Conservation (phyloP, 2,113 vertebrate genomes). For the Oryzias woworae region DNA sequence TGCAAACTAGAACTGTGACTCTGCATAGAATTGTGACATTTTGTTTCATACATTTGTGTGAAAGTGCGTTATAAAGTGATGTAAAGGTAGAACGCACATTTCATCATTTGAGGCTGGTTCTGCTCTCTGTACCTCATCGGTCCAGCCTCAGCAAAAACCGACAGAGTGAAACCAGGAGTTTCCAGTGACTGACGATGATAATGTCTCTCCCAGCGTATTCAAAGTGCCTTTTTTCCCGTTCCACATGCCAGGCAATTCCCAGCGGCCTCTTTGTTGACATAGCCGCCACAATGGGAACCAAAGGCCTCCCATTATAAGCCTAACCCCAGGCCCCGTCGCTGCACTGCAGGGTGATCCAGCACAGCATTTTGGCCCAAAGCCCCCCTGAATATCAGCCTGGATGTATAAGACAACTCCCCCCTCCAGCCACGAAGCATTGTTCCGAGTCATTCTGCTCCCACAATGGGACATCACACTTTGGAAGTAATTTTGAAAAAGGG, state of each 20-base stretch:
- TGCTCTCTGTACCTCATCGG: no score
- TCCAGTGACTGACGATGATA: constrained; percentile 49
- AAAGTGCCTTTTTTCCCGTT: constrained; percentile 77
- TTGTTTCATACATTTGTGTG: no score
- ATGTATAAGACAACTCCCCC: constrained; percentile 77
- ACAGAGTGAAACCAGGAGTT: no score
- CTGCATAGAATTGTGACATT: no score
- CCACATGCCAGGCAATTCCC: constrained; percentile 88
- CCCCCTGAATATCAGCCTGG: constrained; percentile 89
- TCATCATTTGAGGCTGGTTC: no score
- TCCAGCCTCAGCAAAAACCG: no score
- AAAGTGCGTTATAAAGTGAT: no score
- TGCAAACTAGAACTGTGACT: no score
- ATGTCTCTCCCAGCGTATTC: constrained; percentile 31
- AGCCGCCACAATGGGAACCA: constrained; percentile 89
- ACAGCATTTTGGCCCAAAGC: constrained; percentile 72
- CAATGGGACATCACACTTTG: constrained; percentile 99
- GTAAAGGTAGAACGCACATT: no score
- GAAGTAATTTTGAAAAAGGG: constrained; percentile 93
- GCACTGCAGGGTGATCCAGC: constrained; percentile 83
- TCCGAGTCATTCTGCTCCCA: constrained; percentile 88
- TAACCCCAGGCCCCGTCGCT: constrained; percentile 87
- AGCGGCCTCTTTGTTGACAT: constrained; percentile 95
- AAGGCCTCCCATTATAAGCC: constrained; percentile 90
- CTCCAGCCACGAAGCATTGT: constrained; percentile 87